phyloP scores from a whole-genome alignment of 92 coral and sea anemone genomes.

The Parazoanthus darwini region DNA sequence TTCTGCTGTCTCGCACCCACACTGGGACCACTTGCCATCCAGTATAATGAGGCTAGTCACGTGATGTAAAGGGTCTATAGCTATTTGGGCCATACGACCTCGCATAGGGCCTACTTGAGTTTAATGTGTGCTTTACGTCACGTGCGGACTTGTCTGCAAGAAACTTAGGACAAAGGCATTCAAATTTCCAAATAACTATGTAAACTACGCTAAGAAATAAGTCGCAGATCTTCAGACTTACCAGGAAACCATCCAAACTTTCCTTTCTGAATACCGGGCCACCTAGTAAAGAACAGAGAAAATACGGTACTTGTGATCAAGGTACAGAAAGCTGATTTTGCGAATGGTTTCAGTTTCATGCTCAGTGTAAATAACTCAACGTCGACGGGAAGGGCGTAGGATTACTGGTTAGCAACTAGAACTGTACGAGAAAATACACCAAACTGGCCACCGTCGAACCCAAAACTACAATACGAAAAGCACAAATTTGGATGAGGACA shows the following conservation, averaged over 20 bases:
- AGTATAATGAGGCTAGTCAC: no score
- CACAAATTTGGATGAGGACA: no score
- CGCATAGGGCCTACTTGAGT: neutral
- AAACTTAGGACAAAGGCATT: no score
- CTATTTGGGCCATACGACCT: neutral
- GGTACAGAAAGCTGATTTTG: neutral
- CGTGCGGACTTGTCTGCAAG: neutral
- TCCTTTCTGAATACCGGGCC: conserved; percentile 95
- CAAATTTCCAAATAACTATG: neutral
- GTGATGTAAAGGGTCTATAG: no score
- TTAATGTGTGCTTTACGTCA: neutral
- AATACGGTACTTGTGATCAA: neutral
- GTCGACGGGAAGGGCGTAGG: neutral
- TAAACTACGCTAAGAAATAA: no score
- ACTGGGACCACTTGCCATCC: no score
- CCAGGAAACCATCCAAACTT: conserved; percentile 99
- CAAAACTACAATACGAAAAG: no score
- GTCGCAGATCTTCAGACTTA: conserved; percentile 25
- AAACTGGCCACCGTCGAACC: neutral
- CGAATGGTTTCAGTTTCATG: no score
- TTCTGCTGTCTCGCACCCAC: no score
- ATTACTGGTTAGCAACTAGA: no score
- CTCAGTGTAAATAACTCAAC: neutral
- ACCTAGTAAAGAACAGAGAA: conserved; percentile 56
- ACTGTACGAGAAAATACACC: neutral